These are phyloP conservation scores for Eucidaris tribuloides DNA, from an alignment of 35 echinoderm and acorn worm species.

Conservation along the genomic window DNA sequence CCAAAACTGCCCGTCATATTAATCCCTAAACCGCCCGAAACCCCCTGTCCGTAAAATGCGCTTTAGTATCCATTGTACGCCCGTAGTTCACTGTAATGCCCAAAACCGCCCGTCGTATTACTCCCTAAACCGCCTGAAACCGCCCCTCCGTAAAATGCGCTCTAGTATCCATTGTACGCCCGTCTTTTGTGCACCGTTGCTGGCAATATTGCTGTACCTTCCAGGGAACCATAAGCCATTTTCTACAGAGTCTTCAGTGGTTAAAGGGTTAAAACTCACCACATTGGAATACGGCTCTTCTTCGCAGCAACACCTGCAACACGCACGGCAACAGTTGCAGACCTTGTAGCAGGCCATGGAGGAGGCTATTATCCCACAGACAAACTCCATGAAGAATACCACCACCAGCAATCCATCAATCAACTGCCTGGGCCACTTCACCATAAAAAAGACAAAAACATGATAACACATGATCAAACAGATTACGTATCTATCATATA, in stretches of 20 bases:
- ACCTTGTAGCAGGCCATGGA: slow-evolving; percentile 19
- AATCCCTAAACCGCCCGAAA: no score
- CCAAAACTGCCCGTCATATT: no score
- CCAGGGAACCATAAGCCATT: no score
- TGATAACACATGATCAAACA: neutral
- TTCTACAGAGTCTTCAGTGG: no score
- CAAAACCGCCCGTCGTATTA: neutral
- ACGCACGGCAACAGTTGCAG: neutral
- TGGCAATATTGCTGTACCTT: neutral
- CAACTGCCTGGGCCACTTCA: neutral
- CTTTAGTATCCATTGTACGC: no score
- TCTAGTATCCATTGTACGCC: no score
- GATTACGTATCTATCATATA: no score
- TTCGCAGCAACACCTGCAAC: neutral
- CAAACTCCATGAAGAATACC: neutral
- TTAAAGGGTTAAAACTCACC: no score
- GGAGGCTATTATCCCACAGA: neutral
- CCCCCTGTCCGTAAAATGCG: no score
- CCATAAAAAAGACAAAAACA: neutral
- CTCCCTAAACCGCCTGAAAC: neutral
- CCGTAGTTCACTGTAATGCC: neutral
- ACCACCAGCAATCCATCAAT: neutral
- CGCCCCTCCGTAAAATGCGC: no score
- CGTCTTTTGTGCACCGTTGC: neutral
- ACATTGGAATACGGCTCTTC: neutral